A percentile compares a stretch with the other conserved stretches of the same genome.
phyloP scores from a whole-genome alignment of 1,140 invertebrate genomes.

The Stenopsyche tienmushanensis region DNA sequence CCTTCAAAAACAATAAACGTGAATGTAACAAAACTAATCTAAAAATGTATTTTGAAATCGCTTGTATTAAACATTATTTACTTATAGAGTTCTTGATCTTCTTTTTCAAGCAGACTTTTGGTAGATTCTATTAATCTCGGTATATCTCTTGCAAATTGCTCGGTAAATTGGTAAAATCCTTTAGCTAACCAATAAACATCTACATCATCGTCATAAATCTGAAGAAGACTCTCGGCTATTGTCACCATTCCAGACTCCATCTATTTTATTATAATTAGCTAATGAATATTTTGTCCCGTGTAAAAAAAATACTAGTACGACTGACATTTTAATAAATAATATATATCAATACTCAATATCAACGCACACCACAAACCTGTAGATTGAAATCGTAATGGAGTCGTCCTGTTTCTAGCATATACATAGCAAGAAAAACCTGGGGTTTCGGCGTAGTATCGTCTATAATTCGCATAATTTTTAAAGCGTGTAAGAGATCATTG shows the following conservation, averaged over 20 bases:
- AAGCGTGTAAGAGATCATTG: slow-evolving; percentile 69
- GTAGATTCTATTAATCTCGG: slow-evolving; percentile 65
- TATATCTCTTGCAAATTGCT: slow-evolving; percentile 65
- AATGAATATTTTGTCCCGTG: slow-evolving; percentile 5
- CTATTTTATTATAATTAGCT: too few species aligned
- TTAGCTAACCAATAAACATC: slow-evolving; percentile 79
- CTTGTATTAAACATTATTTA: too few species aligned
- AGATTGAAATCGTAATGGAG: slow-evolving; percentile 48
- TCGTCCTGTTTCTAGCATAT: slow-evolving; percentile 61
- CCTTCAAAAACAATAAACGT: slow-evolving; percentile 51
- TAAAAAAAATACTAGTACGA: not conserved
- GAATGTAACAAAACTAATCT: too few species aligned
- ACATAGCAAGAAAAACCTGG: slow-evolving; percentile 65
- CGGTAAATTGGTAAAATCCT: slow-evolving; percentile 67
- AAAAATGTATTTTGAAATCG: not conserved
- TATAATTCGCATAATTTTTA: slow-evolving; percentile 65
- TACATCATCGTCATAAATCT: slow-evolving; percentile 69
- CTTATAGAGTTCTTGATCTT: slow-evolving; percentile 68
- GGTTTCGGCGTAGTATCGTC: slow-evolving; percentile 59
- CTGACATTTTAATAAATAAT: too few species aligned
- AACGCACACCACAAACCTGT: slow-evolving; percentile 27
- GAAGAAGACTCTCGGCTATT: slow-evolving; percentile 68
- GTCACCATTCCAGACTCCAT: slow-evolving; percentile 61
- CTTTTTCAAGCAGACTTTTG: slow-evolving; percentile 66
- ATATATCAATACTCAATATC: not conserved